Base-by-base conservation (phyloP, 2,113 vertebrate genomes). In the Triplophysa tibetana region DNA sequence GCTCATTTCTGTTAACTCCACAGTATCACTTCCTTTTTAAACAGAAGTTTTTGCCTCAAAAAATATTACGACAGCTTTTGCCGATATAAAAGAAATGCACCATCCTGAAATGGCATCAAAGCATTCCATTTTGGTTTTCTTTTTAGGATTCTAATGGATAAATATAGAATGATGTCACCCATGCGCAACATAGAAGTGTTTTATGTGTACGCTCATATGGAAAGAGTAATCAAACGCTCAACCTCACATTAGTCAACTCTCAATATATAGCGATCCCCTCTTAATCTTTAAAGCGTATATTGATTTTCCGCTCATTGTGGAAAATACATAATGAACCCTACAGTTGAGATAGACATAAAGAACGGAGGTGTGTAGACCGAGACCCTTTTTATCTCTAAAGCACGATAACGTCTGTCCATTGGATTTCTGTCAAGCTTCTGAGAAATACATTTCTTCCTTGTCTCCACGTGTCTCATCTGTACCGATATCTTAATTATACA, bases 281-380 rank as follows among this genome's bases (percentile, higher is more conserved):
- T 92, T 89, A 91, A 93, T 91, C 89, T 92, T 92, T 92, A 92
- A 93, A 91, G 90, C 78, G 74, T 77, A 17, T 52, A 92, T 93
- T 88, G 88, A 92, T 93, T 81, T 84, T 60, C 70, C 41, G 41
- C 82, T 70, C 85, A 87, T 89, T 89, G 88, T 87, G 87, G 88
- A 91, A 90, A 92, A 89, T 84, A 91, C 89, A 89, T 88, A 90
- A 92, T 88, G 89, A 89, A 85, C 86, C 85, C 73, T 82, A 81
- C 82, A 63, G 48, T 77, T 78, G 43, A 79, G 81, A 85, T 69
- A 82, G 81, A 67, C 5, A 43, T 83, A 61, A 74, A 61, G 73
- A 29, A 56, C 63, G 69, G 73, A 48, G 14, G 70, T n/a, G 73
- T 58, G 64, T 73, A 12, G 63, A 69, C 11, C 21, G 29, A 17